Percentiles rank a stretch among this genome's conserved stretches.
Evolutionary conservation across 2,113 vertebrate species (phyloP).

Genomic region (Pseudorhombus dupliciocellatus): DNA sequence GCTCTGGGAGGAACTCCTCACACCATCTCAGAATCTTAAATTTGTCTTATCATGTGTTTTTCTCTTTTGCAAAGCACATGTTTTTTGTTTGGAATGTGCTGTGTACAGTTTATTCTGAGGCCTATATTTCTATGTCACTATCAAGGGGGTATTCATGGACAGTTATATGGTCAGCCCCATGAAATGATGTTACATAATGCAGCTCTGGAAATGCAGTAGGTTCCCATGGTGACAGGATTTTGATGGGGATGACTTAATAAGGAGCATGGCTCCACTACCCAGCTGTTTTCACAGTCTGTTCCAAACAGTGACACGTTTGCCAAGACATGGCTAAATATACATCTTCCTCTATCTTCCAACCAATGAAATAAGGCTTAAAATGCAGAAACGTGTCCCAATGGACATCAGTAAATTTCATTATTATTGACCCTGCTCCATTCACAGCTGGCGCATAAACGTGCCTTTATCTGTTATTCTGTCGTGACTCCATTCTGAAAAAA

Average conservation of each 20-base stretch:
- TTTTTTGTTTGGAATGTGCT: too few species aligned
- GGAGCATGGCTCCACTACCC: not conserved
- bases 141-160: too few species aligned
- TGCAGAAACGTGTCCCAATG: not conserved
- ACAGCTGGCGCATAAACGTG: too few species aligned
- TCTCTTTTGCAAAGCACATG: too few species aligned
- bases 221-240: not conserved
- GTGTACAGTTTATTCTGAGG: too few species aligned
- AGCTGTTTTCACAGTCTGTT: slow-evolving; percentile 13
- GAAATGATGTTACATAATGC: too few species aligned
- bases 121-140: too few species aligned
- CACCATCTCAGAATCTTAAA: too few species aligned
- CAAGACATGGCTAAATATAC: slow-evolving; percentile 12
- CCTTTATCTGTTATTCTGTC: not conserved
- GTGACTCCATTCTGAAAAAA: not conserved
- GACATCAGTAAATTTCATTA: not conserved
- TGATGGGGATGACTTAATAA: too few species aligned
- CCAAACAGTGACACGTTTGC: not conserved
- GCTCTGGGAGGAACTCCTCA: too few species aligned
- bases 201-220: not conserved
- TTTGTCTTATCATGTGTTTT: too few species aligned
- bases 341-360: not conserved
- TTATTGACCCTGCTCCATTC: not conserved
- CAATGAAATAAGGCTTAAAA: not conserved
- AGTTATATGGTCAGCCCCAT: not conserved